Base-by-base conservation (phyloP, 2,797 vertebrate species). In the Phoxinus dragarum region DNA sequence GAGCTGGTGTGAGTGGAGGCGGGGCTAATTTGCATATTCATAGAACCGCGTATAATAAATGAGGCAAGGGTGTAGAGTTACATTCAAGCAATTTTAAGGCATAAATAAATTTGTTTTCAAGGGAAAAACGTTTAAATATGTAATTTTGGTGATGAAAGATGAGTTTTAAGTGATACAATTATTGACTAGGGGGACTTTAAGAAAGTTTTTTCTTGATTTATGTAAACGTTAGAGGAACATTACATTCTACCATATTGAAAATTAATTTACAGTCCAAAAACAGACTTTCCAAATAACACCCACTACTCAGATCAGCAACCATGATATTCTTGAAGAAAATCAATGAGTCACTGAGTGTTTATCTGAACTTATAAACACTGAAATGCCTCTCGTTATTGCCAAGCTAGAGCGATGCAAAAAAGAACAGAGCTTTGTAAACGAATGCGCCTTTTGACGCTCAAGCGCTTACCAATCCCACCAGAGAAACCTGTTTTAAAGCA, bases 381-480 rank as follows among this genome's bases (percentile, higher is more conserved):
- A 82, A 47, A 68, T 44, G 64, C 49, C n/a, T 78, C 14, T 71
- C 42, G 17, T 78, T 64, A 73, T 81, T 69, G 83, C 56, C 72
- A 72, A 52, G 49, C 21, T 34, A 9, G 23, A 61, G 49, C 9
- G 6, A n/a, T 59, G 49, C 69, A 36, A 68, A 38, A 76, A n/a
- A 56, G 17, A 84, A 78, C 74, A 77, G 61, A 76, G 36, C 36
- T 59, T 36, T 5, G 16, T 40, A 76, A 54, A 42, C 10, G 3
- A 75, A 90, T 23, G 27, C 88, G 85, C 82, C 87, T 85, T 86
- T 90, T 90, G 84, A 90, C 44, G 34, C 79, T 84, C 14, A 49
- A 71, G 47, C 36, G 36, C 42, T 80, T 54, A 34, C 7, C 47
- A 91, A 90, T 89, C 72, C 80, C 80, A 90, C 88, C 86, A 92